phyloP scores from a whole-genome alignment of 2,113 vertebrate species.

The Noctilio leporinus region DNA sequence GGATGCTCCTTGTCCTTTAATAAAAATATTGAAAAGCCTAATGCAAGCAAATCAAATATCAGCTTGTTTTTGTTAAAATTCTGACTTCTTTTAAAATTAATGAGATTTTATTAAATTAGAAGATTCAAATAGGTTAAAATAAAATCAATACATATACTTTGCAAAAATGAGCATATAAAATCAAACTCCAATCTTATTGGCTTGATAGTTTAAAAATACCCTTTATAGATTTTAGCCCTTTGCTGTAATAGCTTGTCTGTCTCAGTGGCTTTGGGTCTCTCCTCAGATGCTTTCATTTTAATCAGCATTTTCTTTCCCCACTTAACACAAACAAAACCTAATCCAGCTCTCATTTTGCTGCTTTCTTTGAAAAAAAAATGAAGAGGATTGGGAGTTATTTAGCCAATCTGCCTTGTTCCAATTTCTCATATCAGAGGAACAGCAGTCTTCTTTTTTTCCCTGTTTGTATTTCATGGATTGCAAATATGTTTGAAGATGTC shows the following conservation, averaged over 20 bases:
- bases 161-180: not conserved
- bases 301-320: conserved; percentile 15
- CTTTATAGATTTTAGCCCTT: not conserved
- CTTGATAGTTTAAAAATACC: conserved; percentile 22
- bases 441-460: conserved; percentile 40
- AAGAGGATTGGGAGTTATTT: conserved; percentile 59
- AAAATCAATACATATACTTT: not conserved
- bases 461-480: conserved; percentile 62
- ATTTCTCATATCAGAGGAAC: conserved; percentile 59
- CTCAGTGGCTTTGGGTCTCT: not conserved
- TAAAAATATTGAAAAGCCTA: not conserved
- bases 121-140: not conserved
- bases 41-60: not conserved
- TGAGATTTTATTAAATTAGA: conserved; percentile 38
- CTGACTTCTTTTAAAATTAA: conserved; percentile 47
- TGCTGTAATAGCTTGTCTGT: not conserved
- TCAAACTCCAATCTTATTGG: not conserved
- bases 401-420: conserved; percentile 58
- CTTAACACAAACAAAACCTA: conserved; percentile 22
- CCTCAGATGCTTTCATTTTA: conserved; percentile 29
- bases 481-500: conserved; percentile 69
- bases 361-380: conserved; percentile 49
- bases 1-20: not conserved
- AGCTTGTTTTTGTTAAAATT: conserved; percentile 25
- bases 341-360: conserved; percentile 8